phyloP scores from a whole-genome alignment of 2,888 invertebrate species.

The Leptopilina syphax region DNA sequence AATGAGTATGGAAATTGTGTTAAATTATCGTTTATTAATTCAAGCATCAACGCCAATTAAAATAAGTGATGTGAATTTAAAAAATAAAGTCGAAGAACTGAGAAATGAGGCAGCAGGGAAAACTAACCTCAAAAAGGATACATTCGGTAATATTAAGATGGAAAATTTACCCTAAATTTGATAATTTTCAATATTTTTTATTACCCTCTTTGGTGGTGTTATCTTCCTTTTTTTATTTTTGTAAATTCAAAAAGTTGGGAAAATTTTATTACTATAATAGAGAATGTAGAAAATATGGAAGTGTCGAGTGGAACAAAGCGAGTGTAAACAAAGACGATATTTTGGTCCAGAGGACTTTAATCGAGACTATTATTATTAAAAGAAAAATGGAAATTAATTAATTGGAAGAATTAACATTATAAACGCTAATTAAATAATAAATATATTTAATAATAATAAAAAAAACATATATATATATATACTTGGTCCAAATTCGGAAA shows the following conservation, averaged over 20 bases:
- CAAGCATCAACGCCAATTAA: conserved; percentile 78
- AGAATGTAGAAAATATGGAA: no score
- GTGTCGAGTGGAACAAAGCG: no score
- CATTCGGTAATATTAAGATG: conserved; percentile 77
- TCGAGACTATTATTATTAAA: no score
- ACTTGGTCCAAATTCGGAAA: conserved; percentile 33
- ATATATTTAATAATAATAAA: no score
- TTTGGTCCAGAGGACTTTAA: no score
- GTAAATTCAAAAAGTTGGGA: no score
- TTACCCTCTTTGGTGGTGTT: neutral
- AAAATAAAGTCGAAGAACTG: conserved; percentile 81
- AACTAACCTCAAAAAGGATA: conserved; percentile 79
- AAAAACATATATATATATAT: neutral
- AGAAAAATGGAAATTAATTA: no score
- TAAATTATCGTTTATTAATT: conserved; percentile 79
- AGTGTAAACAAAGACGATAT: no score
- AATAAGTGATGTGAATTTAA: conserved; percentile 81
- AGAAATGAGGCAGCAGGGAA: conserved; percentile 80
- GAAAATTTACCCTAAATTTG: conserved; percentile 37
- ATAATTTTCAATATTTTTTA: conserved; percentile 31
- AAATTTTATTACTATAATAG: no score
- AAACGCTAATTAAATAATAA: no score
- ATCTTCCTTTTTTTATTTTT: neutral
- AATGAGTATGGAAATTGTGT: conserved; percentile 67
- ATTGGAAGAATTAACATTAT: no score